phyloP scores from a whole-genome alignment of 2,113 vertebrate genomes.

The Mastomys natalensis region DNA sequence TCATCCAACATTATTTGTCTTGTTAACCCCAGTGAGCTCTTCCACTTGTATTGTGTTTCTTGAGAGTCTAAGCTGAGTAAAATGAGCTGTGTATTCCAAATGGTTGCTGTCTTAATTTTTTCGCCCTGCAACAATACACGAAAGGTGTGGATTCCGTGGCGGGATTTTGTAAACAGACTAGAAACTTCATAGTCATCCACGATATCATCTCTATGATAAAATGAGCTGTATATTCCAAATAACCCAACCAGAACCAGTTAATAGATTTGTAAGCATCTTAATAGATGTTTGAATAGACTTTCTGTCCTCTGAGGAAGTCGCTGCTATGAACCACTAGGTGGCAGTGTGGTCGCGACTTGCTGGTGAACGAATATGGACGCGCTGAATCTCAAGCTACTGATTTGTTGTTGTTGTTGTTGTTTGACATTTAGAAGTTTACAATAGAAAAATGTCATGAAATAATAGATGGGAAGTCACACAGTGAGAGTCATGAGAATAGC shows the following conservation, averaged over 20 bases:
- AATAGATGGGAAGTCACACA: constrained; percentile 60
- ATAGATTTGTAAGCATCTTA: background rate
- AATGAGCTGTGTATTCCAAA: background rate
- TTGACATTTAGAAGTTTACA: constrained; percentile 56
- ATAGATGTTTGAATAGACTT: background rate
- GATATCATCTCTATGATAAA: background rate
- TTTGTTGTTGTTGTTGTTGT: background rate
- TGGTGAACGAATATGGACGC: background rate
- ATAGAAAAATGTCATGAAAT: constrained; percentile 27
- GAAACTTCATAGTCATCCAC: background rate
- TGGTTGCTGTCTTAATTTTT: background rate
- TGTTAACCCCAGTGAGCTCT: background rate
- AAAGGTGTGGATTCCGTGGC: background rate
- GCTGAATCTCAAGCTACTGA: background rate
- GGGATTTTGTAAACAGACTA: background rate
- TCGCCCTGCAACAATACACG: background rate
- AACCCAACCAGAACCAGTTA: background rate
- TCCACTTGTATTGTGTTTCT: background rate
- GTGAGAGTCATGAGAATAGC: background rate
- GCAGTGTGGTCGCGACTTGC: constrained; percentile 81
- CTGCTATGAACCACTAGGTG: constrained; percentile 83
- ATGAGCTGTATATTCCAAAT: background rate
- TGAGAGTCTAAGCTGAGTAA: background rate
- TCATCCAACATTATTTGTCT: background rate
- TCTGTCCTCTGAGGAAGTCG: background rate